Evolutionary conservation across 1,140 invertebrate genomes (phyloP).

Genomic region (Elysia chlorotica): DNA sequence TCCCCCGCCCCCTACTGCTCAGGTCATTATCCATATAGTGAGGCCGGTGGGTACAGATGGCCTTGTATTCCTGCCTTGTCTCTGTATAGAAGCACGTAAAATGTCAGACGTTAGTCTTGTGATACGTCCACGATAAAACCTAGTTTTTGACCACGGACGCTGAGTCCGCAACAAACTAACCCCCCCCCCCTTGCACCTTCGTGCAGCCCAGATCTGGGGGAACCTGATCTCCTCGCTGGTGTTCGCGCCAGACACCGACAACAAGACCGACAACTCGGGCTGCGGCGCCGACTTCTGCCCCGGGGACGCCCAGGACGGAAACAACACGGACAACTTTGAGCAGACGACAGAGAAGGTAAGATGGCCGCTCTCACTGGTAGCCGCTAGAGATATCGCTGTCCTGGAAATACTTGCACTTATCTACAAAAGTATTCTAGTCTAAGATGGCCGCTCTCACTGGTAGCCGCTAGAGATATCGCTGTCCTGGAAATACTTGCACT

Average conservation of each 20-base stretch:
- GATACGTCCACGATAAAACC: neutral
- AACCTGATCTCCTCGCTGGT: slow-evolving; percentile 93
- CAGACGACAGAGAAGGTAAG: slow-evolving; percentile 35
- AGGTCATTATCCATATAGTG: too few species aligned
- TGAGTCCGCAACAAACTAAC: neutral
- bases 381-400: neutral
- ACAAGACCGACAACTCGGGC: slow-evolving; percentile 15
- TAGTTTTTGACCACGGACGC: neutral
- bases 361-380: neutral
- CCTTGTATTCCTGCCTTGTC: neutral
- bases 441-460: neutral
- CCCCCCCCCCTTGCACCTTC: too few species aligned
- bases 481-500: neutral
- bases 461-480: neutral
- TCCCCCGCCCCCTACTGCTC: too few species aligned
- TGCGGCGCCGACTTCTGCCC: slow-evolving; percentile 85
- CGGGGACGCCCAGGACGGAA: neutral
- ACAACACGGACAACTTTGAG: slow-evolving; percentile 35
- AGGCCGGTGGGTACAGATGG: neutral
- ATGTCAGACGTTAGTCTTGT: neutral
- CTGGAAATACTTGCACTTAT: neutral
- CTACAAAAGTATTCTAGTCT: neutral
- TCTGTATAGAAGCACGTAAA: neutral
- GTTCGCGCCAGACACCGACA: slow-evolving; percentile 65
- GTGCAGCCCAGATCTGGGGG: slow-evolving; percentile 71